Evolutionary conservation across 2,888 invertebrate genomes (phyloP).

Genomic region (Trichopria drosophilae): DNA sequence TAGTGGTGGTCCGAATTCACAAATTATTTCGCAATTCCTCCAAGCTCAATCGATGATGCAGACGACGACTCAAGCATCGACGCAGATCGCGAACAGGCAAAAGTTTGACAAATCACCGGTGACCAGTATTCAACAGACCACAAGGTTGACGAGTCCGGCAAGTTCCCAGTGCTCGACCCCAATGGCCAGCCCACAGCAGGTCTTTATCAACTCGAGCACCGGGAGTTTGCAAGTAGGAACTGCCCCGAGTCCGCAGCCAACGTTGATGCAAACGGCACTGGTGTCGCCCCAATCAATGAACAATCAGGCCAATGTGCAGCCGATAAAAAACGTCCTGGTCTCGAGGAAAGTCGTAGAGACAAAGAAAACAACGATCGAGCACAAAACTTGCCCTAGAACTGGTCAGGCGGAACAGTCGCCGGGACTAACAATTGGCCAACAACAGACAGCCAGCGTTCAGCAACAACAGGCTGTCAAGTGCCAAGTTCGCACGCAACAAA

Average conservation of each 20-base stretch:
- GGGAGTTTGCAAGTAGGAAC: constrained; percentile 38
- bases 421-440: constrained; percentile 25
- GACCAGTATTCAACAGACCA: constrained; percentile 19
- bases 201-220: constrained; percentile 38
- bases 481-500: constrained; percentile 34
- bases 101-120: constrained; percentile 48
- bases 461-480: constrained; percentile 38
- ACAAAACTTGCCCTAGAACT: constrained; percentile 22
- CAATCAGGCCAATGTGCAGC: constrained; percentile 37
- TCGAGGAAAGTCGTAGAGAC: constrained; percentile 28
- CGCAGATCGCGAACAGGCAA: constrained; percentile 34
- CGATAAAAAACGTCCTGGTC: constrained; percentile 24
- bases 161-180: constrained; percentile 41
- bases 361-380: constrained; percentile 18
- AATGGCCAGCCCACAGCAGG: constrained; percentile 47
- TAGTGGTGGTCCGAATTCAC: constrained; percentile 52
- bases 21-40: constrained; percentile 54
- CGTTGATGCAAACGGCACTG: constrained; percentile 20
- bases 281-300: constrained; percentile 18
- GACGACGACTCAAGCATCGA: constrained; percentile 25
- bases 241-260: constrained; percentile 26
- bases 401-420: constrained; percentile 3
- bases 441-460: constrained; percentile 33
- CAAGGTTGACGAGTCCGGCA: constrained; percentile 40
- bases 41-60: constrained; percentile 47